Base-by-base conservation (phyloP, 2,888 invertebrate species). In the Luperina nickerlii region DNA sequence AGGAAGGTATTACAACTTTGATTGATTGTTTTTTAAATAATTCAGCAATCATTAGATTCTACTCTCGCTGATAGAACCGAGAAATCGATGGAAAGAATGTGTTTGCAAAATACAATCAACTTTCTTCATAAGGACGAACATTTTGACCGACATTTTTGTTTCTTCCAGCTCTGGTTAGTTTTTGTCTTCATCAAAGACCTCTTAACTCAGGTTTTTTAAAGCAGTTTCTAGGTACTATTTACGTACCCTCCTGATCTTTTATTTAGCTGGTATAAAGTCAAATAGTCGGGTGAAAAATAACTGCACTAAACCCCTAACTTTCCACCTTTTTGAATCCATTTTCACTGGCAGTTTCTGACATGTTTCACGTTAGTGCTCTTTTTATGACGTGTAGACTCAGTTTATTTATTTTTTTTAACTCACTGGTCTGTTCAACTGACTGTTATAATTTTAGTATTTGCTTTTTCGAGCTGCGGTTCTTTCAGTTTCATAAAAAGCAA, bases 321-420 rank as follows among this genome's bases (percentile, higher is more conserved):
- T 45, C 5, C 7, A 11, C 38, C 42, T 42, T 73, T 87, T 82
- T 68, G 71, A 84, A 67, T 86, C 70, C 13, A 85, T 85, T 90
- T 90, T 81, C 67, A 79, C 81, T 88, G 88, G 87, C 87, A 84
- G 84, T 86, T 90, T 80, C 84, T 68, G 89, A 89, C 90, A 81
- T 86, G 79, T 90, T 90, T 92, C 91, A 92, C 92, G 93, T 90
- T 92, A 88, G 89, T 88, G 79, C 85, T 87, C 78, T 87, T 84
- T 63, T 86, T 84, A 81, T 80, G 89, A 88, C 85, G 89, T 81
- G 86, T 87, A 85, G 81, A 87, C 83, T 85, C 8, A 15, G 42
- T 15, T 70, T 63, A 57, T 78, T 13, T 65, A 90, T 88, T 84
- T 86, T 86, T 77, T 75, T 54, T n/a, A 81, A 76, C 80, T 57